These are phyloP conservation scores for Tylochromis polylepis DNA, from an alignment of 2,113 vertebrate species.

Conservation along the genomic window DNA sequence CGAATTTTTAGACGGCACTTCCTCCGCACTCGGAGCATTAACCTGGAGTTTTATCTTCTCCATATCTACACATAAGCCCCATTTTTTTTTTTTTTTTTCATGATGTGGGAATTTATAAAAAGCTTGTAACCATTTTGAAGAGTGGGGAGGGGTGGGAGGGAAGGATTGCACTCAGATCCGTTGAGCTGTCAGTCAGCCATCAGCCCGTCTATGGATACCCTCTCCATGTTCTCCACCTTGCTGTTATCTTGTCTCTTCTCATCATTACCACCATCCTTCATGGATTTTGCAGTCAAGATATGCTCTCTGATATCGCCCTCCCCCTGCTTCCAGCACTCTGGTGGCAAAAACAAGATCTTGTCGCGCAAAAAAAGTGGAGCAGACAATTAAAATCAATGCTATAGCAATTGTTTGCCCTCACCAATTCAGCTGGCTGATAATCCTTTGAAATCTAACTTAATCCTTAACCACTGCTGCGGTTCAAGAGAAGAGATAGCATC, in stretches of 20 bases:
- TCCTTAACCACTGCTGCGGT: constrained; percentile 40
- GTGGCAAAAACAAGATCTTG: constrained; percentile 67
- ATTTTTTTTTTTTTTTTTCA: constrained; percentile 38
- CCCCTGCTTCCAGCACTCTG: constrained; percentile 23
- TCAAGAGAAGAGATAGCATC: constrained; percentile 29
- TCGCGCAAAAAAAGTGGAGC: constrained; percentile 54
- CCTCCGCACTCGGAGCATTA: constrained; percentile 2
- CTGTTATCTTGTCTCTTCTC: constrained; percentile 71
- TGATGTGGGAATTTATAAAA: constrained; percentile 41
- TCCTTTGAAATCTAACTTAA: constrained; percentile 64
- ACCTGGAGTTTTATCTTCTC: constrained; percentile 39
- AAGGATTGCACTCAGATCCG: constrained; percentile 36
- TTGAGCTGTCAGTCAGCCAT: constrained; percentile 59
- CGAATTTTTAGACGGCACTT: constrained; percentile 5
- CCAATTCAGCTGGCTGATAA: constrained; percentile 57
- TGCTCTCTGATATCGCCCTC: constrained; percentile 60
- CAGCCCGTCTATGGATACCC: constrained; percentile 54
- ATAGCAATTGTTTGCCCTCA: constrained; percentile 62
- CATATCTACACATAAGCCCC: constrained; percentile 21
- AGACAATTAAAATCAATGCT: constrained; percentile 73
- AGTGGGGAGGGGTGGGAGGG: constrained; percentile 6
- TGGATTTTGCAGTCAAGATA: constrained; percentile 68
- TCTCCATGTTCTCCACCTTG: constrained; percentile 62
- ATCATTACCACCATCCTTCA: constrained; percentile 71
- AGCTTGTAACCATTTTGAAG: constrained; percentile 44